phyloP scores from a whole-genome alignment of 2,888 invertebrate species.

The Quadriops clusia region DNA sequence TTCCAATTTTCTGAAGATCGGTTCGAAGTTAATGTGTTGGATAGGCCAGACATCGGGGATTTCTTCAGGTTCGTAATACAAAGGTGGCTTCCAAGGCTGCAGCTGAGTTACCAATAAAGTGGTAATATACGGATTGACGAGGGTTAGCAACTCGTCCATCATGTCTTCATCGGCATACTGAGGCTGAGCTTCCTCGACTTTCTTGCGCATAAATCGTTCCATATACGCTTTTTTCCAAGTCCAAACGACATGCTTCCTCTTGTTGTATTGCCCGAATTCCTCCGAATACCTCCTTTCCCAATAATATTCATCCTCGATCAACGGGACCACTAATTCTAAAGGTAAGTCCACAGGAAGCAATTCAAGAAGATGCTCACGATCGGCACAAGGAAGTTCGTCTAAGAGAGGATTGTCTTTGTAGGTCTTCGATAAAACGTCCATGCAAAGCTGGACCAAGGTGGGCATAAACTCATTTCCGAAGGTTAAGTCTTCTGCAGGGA shows the following conservation, averaged over 20 bases:
- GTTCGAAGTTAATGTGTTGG: conserved; percentile 48
- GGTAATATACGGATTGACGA: conserved; percentile 40
- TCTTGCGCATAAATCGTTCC: conserved; percentile 30
- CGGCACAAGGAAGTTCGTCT: conserved; percentile 42
- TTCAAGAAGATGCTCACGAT: conserved; percentile 48
- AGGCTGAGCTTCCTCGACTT: conserved; percentile 32
- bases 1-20: conserved; percentile 41
- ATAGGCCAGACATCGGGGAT: conserved; percentile 32
- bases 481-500: conserved; percentile 42
- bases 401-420: conserved; percentile 44
- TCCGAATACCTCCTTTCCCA: conserved; percentile 46
- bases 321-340: conserved; percentile 42
- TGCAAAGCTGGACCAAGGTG: conserved; percentile 38
- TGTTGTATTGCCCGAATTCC: conserved; percentile 25
- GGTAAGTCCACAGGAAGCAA: conserved; percentile 47
- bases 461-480: conserved; percentile 42
- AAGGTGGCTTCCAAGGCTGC: conserved; percentile 42
- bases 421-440: conserved; percentile 38
- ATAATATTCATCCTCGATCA: conserved; percentile 48
- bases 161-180: conserved; percentile 31
- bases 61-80: conserved; percentile 32
- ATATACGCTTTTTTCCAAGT: conserved; percentile 35
- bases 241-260: conserved; percentile 24
- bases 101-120: conserved; percentile 42
- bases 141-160: conserved; percentile 26